phyloP scores from a whole-genome alignment of 2,113 vertebrate genomes.

The Drymodes brunneopygia region DNA sequence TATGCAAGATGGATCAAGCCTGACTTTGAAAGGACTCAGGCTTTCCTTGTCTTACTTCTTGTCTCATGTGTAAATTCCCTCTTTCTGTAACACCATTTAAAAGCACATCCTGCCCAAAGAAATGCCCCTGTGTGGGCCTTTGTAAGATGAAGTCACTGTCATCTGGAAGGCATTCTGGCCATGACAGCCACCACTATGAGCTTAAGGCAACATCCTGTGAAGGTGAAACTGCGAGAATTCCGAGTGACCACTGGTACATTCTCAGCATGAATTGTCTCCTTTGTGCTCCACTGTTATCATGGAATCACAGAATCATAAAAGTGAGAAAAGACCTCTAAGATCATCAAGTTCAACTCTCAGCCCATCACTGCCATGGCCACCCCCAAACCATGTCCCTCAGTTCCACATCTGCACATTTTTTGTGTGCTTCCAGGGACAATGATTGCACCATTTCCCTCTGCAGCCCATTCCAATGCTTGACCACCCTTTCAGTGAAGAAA shows the following conservation, averaged over 20 bases:
- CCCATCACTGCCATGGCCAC: not conserved
- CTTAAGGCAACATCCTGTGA: not conserved
- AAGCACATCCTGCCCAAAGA: not conserved
- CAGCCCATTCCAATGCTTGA: not conserved
- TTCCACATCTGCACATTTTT: not conserved
- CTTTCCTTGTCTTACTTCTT: not conserved
- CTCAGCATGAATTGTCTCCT: not conserved
- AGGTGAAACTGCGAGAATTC: not conserved
- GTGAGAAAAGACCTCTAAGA: not conserved
- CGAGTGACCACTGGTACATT: not conserved
- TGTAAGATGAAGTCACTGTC: not conserved
- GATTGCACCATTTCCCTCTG: rapidly evolving
- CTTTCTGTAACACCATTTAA: not conserved
- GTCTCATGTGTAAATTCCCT: not conserved
- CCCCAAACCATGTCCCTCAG: not conserved
- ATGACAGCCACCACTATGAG: not conserved
- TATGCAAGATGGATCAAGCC: not conserved
- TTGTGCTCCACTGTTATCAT: not conserved
- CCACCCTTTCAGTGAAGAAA: not conserved
- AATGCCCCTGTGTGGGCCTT: not conserved
- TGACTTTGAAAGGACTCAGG: not conserved
- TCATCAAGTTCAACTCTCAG: not conserved
- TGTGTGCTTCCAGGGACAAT: rapidly evolving
- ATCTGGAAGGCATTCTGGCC: not conserved
- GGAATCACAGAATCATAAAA: not conserved